Conservation (phyloP, 2,797 vertebrate species). For the Dendrocincla tyrannina region DNA sequence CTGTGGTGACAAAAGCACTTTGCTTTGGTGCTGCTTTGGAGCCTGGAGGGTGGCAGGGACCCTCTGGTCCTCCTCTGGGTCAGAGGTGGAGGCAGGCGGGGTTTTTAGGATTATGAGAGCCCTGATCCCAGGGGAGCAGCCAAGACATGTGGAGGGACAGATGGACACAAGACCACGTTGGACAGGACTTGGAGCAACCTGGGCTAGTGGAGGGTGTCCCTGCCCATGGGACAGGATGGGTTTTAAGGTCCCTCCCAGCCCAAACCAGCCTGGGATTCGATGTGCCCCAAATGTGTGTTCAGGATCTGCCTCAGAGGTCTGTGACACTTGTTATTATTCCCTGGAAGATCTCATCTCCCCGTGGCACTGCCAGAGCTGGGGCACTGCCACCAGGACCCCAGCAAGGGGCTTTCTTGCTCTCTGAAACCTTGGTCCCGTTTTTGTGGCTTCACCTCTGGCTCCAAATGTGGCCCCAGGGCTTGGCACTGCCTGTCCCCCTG, state of each 20-base stretch:
- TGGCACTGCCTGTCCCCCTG: neutral
- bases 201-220: neutral
- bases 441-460: neutral
- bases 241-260: neutral
- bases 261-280: neutral
- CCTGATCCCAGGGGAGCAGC: neutral
- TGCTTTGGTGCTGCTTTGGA: neutral
- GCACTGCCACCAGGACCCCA: neutral
- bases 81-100: neutral
- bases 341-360: accelerated
- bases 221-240: neutral
- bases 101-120: neutral
- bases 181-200: neutral
- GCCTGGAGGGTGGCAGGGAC: neutral
- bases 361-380: accelerated
- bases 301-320: no score
- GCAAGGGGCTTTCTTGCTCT: neutral
- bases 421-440: neutral
- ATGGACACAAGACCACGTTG: neutral
- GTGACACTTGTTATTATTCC: neutral
- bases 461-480: accelerated
- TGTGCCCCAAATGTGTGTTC: neutral
- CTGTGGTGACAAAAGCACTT: neutral
- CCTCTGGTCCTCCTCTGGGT: accelerated
- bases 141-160: accelerated